These are phyloP conservation scores for Drosophila stalkeri DNA, from an alignment of 2,888 invertebrate genomes.

Conservation along the genomic window DNA sequence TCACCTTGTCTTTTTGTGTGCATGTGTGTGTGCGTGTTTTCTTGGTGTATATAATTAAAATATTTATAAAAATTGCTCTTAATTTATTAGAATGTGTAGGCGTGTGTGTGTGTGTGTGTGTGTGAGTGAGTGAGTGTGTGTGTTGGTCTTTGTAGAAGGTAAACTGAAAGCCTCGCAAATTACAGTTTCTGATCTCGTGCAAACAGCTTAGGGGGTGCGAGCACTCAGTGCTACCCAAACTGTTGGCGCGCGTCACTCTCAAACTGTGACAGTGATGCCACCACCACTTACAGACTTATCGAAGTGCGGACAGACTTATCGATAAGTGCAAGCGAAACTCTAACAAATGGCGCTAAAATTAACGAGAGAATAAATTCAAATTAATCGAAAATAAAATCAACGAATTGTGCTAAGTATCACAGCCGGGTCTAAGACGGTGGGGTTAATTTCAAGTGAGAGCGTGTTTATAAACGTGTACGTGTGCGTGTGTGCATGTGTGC, in stretches of 20 bases:
- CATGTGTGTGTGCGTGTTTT: conserved; percentile 67
- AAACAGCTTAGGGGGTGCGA: background rate
- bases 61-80: conserved; percentile 75
- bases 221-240: conserved; percentile 24
- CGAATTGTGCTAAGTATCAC: conserved; percentile 84
- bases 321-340: conserved; percentile 46
- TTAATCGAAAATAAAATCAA: conserved; percentile 61
- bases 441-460: conserved; percentile 38
- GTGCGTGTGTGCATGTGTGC: background rate
- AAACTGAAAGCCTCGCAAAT: conserved; percentile 64
- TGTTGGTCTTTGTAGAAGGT: conserved; percentile 46
- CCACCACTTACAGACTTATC: conserved; percentile 32
- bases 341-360: conserved; percentile 58
- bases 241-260: conserved; percentile 11
- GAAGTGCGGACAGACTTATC: conserved; percentile 22
- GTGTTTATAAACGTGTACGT: conserved; percentile 16
- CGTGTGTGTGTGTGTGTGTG: conserved; percentile 42
- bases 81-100: conserved; percentile 77
- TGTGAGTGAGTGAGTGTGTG: conserved; percentile 41
- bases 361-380: conserved; percentile 43
- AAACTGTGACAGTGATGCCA: conserved; percentile 46
- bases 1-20: conserved; percentile 76
- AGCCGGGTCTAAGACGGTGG: conserved; percentile 84
- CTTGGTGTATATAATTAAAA: conserved; percentile 73
- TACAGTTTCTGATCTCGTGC: conserved; percentile 36